phyloP scores from a whole-genome alignment of 2,797 vertebrate species.

The Micrastur ruficollis region DNA sequence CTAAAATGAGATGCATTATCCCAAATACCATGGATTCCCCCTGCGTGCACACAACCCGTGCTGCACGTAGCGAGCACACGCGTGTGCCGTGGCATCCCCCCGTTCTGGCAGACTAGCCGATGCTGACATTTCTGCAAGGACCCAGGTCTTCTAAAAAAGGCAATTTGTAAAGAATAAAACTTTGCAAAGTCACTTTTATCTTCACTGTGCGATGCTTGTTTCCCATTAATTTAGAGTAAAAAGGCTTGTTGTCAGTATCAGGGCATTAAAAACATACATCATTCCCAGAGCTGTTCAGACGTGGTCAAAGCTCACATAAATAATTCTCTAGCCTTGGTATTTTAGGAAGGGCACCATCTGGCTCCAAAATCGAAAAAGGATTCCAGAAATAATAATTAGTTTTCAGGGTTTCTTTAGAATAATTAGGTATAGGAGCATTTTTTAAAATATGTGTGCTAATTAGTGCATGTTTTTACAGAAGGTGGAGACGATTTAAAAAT shows the following conservation, averaged over 20 bases:
- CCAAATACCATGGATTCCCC: neutral
- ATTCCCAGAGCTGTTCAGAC: slow-evolving; percentile 10
- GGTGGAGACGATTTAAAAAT: neutral
- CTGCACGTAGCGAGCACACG: rapidly evolving
- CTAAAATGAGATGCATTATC: neutral
- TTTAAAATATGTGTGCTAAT: neutral
- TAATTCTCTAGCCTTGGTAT: slow-evolving; percentile 31
- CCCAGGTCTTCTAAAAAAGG: neutral
- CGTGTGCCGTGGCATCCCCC: neutral
- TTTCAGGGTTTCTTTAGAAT: neutral
- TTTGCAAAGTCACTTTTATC: slow-evolving; percentile 56
- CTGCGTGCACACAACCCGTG: rapidly evolving
- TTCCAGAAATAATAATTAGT: slow-evolving; percentile 3
- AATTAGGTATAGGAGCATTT: neutral
- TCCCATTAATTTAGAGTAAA: slow-evolving; percentile 47
- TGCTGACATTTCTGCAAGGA: neutral
- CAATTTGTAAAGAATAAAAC: neutral
- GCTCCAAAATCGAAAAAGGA: neutral
- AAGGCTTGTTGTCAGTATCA: slow-evolving; percentile 48
- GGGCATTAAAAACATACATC: slow-evolving; percentile 46
- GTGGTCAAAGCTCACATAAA: slow-evolving; percentile 51
- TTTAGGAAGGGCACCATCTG: slow-evolving; percentile 52
- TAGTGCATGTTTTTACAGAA: neutral
- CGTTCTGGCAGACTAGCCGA: neutral
- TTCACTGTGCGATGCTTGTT: neutral